A percentile compares a stretch with the other conserved stretches of the same genome.
These are phyloP conservation scores for Orbicella faveolata DNA, from an alignment of 64 coral and sea anemone species.

Conservation along the genomic window DNA sequence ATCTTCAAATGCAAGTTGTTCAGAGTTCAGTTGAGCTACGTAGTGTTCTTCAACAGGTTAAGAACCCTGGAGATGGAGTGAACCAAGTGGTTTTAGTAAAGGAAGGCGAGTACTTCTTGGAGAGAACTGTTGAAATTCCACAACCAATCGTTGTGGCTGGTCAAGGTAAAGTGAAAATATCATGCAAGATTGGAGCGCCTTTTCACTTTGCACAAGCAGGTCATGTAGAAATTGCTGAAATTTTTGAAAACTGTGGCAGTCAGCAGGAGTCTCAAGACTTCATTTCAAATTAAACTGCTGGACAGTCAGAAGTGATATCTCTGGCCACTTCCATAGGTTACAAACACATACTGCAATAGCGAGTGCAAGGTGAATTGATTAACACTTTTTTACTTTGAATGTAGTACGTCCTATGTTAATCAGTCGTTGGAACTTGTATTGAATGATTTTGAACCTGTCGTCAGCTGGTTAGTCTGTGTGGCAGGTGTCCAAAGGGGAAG, in stretches of 20 bases:
- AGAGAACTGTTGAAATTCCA: not conserved
- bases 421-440: too few relatives aligned
- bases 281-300: not conserved
- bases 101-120: constrained; percentile 6
- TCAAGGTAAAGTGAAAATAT: not conserved
- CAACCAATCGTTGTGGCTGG: not conserved
- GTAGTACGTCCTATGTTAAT: too few relatives aligned
- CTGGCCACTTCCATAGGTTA: not conserved
- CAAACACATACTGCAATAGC: not conserved
- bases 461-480: too few relatives aligned
- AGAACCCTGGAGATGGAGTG: not conserved
- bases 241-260: not conserved
- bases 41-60: not conserved
- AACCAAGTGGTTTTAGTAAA: constrained; percentile 16
- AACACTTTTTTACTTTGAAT: too few relatives aligned
- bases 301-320: not conserved
- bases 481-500: too few relatives aligned
- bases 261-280: not conserved
- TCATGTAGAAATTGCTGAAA: not conserved
- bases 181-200: constrained; percentile 2
- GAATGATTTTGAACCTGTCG: too few relatives aligned
- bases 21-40: constrained; percentile 1
- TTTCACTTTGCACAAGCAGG: not conserved
- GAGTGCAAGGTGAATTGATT: not conserved
- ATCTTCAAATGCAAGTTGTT: not conserved